Evolutionary conservation across 2,113 vertebrate species (phyloP).

Genomic region (Silurus glanis): DNA sequence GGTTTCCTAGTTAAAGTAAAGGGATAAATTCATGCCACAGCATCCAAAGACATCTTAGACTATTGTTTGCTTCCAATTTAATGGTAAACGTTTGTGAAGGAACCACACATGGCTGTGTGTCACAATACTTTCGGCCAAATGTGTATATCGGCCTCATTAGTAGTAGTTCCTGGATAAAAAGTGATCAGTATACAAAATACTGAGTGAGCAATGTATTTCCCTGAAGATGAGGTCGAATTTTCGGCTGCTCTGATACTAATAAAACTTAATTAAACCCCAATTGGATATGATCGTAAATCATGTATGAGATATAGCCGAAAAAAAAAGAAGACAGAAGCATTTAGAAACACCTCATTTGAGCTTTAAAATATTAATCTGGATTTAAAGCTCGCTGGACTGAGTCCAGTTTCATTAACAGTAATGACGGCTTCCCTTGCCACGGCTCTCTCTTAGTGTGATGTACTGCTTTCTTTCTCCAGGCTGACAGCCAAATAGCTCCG

Average conservation of each 20-base stretch:
- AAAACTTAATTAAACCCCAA: not conserved
- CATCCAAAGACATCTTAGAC: too few species aligned
- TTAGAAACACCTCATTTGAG: conserved; percentile 17
- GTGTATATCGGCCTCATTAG: not conserved
- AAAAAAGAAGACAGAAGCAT: not conserved
- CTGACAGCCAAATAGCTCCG: conserved; percentile 23
- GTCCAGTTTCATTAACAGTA: conserved; percentile 30
- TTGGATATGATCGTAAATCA: not conserved
- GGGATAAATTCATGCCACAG: too few species aligned
- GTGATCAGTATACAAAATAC: not conserved
- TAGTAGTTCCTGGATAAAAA: not conserved
- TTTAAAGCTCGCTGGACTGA: conserved; percentile 30
- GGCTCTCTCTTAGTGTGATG: conserved; percentile 29
- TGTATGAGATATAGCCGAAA: conserved; percentile 9
- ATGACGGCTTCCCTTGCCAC: conserved; percentile 18
- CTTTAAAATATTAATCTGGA: conserved; percentile 30
- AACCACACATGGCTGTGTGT: too few species aligned
- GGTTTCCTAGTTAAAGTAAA: too few species aligned
- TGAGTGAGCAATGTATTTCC: not conserved
- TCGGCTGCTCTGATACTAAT: not conserved
- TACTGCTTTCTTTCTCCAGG: conserved; percentile 4
- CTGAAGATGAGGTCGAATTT: too few species aligned
- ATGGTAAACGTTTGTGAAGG: too few species aligned
- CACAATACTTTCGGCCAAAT: too few species aligned
- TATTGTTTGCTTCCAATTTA: too few species aligned